Base-by-base conservation (phyloP, 2,113 vertebrate genomes). In the Cebidichthys violaceus region DNA sequence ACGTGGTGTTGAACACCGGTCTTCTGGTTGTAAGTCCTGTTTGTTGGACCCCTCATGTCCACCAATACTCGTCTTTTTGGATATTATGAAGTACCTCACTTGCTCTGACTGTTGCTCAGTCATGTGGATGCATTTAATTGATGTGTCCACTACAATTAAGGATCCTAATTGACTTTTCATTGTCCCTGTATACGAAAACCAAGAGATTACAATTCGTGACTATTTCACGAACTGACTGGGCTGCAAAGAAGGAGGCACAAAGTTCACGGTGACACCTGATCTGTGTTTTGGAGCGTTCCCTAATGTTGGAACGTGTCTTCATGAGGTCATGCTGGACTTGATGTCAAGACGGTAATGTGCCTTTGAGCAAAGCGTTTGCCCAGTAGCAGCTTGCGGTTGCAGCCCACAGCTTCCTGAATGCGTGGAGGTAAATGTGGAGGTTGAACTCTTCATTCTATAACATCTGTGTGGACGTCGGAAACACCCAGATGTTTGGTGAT, bases 401-500 rank as follows among this genome's bases (percentile, higher is more conserved):
- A n/a, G 10, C 47, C 41, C 2, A 47, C 31, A 70, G 70, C 35
- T 13, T 71, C 70, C 9, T 37, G 7, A 9, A 70, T 4, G 9
- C 5, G 9, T 45, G 35, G 52, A 57, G 8, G 24, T 27, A 22
- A 50, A 37, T 50, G 70, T 47, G 9, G 54, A 43, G 1, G 2
- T 24, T 64, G 4, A 37, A 24, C 24, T 4, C 27, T 52, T 4
- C 29, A 50, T 31, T 37, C 5, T 15, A 4, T 37, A 68, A 52
- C 29, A 79, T 35, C 47, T 75, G 57, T 68, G 69, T 55, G 13
- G 60, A 50, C 52, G 8, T 37, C 9, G 27, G 67, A 14, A 7
- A 27, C 35, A 8, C 6, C n/a, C 85, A 80, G 43, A 77, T 76
- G 35, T 76, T 83, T 39, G 68, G 9, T 6, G 31, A 39, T 66